Conservation (phyloP, 2,797 vertebrate genomes). For the Synanceia verrucosa region DNA sequence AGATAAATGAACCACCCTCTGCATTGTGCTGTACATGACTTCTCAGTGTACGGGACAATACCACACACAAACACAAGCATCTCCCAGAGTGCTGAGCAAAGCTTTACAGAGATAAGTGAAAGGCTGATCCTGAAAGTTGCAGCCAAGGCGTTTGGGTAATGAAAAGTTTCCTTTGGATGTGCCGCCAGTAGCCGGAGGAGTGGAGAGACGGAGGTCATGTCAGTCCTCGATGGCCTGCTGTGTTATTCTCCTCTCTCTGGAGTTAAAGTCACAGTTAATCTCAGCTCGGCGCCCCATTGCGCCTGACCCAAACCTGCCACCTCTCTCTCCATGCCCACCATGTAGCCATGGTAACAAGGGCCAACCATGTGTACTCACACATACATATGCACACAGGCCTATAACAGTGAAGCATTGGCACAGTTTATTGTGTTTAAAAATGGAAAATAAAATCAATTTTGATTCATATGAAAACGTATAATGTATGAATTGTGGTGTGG, state of each 20-base stretch:
- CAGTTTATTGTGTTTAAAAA: neutral
- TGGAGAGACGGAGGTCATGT: slow-evolving; percentile 54
- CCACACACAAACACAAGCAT: slow-evolving; percentile 5
- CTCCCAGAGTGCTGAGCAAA: slow-evolving; percentile 27
- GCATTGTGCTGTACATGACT: neutral
- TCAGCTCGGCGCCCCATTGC: slow-evolving; percentile 70
- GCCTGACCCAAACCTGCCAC: slow-evolving; percentile 71
- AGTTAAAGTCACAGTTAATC: slow-evolving; percentile 78
- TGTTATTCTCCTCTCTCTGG: slow-evolving; percentile 63
- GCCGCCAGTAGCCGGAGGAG: slow-evolving; percentile 40
- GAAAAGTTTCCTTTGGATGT: slow-evolving; percentile 49
- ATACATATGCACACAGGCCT: neutral
- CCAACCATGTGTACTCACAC: slow-evolving; percentile 16
- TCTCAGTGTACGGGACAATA: neutral
- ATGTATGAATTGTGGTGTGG: slow-evolving; percentile 7
- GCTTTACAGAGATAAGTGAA: slow-evolving; percentile 44
- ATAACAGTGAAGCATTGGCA: neutral
- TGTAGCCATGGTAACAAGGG: slow-evolving; percentile 67
- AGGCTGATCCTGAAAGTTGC: slow-evolving; percentile 43
- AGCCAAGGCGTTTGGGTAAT: slow-evolving; percentile 36
- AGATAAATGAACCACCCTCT: too few relatives aligned
- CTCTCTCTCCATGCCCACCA: slow-evolving; percentile 63
- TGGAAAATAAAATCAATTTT: slow-evolving; percentile 13
- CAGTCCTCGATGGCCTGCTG: slow-evolving; percentile 63
- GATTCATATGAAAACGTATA: slow-evolving; percentile 21